Conservation (phyloP, 1,140 invertebrate species). For the Lasioglossum albipes region DNA sequence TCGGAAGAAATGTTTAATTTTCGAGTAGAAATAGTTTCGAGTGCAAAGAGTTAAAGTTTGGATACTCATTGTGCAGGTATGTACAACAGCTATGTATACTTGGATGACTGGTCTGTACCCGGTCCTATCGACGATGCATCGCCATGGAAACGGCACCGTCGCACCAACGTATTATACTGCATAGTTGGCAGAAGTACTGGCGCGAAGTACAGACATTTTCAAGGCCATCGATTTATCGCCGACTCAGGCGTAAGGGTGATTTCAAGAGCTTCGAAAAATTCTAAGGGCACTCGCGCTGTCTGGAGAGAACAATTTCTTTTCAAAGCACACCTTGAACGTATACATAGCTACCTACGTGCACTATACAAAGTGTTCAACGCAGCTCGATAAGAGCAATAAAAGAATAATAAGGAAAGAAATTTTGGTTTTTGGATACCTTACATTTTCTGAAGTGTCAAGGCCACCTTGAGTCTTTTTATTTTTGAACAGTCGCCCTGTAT, state of each 20-base stretch:
- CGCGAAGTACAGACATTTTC: conserved; percentile 46
- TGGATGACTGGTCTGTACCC: conserved; percentile 33
- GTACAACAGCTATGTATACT: conserved; percentile 13
- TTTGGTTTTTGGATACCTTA: no score
- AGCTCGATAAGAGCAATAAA: no score
- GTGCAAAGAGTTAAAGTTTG: neutral
- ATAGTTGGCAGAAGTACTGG: conserved; percentile 29
- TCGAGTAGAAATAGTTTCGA: no score
- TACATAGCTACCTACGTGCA: no score
- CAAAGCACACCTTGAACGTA: no score
- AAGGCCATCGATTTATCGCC: conserved; percentile 42
- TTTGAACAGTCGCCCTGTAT: no score
- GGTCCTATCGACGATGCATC: conserved; percentile 60
- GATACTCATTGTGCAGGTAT: neutral
- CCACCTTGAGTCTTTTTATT: no score
- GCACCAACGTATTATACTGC: conserved; percentile 36
- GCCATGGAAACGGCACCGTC: conserved; percentile 68
- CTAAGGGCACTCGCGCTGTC: neutral
- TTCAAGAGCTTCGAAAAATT: neutral
- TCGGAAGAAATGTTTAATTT: no score
- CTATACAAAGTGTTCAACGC: no score
- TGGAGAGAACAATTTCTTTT: no score
- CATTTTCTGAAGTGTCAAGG: no score
- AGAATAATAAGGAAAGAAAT: no score
- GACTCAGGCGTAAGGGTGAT: neutral